Evolutionary conservation across 2,113 vertebrate species (phyloP).

Genomic region (Martes martes): DNA sequence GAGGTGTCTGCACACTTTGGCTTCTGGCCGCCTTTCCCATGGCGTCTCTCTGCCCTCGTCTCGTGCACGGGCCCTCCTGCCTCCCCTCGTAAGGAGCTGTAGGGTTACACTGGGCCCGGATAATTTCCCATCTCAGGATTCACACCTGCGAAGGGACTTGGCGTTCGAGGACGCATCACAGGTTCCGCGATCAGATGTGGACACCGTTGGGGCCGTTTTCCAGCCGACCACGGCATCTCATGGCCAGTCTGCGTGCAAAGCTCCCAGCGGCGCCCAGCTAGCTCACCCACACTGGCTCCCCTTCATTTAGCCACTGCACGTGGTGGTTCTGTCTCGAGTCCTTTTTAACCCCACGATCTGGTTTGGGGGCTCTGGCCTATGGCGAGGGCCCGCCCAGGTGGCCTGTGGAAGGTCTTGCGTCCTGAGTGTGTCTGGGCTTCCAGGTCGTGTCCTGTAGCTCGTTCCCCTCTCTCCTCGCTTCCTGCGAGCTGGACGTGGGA

Average conservation of each 20-base stretch:
- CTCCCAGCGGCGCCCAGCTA: not conserved
- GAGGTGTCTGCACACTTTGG: rapidly evolving
- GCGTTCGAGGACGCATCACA: rapidly evolving
- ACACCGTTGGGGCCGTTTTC: not conserved
- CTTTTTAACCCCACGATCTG: not conserved
- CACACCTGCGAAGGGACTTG: rapidly evolving
- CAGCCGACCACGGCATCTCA: not conserved
- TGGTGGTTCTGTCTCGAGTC: not conserved
- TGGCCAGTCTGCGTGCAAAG: rapidly evolving
- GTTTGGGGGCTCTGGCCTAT: not conserved
- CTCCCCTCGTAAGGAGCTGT: no score
- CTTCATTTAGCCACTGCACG: rapidly evolving
- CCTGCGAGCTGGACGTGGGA: no score
- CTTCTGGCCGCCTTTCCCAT: rapidly evolving
- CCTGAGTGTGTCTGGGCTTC: no score
- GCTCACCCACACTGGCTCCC: rapidly evolving
- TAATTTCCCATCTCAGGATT: not conserved
- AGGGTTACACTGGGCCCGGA: not conserved
- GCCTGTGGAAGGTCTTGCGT: not conserved
- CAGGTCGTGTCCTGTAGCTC: rapidly evolving
- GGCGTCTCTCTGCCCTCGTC: not conserved
- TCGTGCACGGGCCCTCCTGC: not conserved
- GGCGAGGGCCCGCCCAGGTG: not conserved
- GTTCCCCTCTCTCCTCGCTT: not conserved
- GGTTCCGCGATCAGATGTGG: not conserved